A percentile compares a stretch with the other conserved stretches of the same genome.
phyloP scores from a whole-genome alignment of 2,113 vertebrate species.

The Corvus hawaiiensis region DNA sequence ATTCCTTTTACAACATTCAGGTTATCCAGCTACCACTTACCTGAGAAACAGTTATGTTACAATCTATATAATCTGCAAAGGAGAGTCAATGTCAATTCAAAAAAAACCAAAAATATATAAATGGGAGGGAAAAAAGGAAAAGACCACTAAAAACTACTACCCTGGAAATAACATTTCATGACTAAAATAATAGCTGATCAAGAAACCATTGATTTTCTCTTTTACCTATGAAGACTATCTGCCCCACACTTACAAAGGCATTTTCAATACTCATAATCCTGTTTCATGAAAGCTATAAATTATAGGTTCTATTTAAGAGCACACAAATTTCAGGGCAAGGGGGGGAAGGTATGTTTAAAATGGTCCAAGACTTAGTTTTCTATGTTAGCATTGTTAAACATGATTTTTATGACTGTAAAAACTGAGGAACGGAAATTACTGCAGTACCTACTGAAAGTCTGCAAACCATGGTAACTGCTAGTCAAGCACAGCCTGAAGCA shows the following conservation, averaged over 20 bases:
- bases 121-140: not conserved
- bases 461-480: not conserved
- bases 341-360: not conserved
- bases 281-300: not conserved
- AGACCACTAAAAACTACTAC: not conserved
- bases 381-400: not conserved
- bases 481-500: not conserved
- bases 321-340: not conserved
- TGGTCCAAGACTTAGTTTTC: not conserved
- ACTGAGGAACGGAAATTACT: not conserved
- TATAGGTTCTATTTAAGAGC: not conserved
- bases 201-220: not conserved
- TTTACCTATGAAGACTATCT: not conserved
- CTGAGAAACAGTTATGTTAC: not conserved
- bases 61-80: not conserved
- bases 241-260: not conserved
- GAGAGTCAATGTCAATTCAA: not conserved
- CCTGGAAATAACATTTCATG: not conserved
- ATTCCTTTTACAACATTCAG: not conserved
- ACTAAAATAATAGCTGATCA: not conserved
- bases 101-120: not conserved
- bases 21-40: not conserved
- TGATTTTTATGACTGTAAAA: not conserved
- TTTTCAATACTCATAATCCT: not conserved
- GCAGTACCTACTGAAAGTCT: not conserved